Conservation (phyloP, 2,113 vertebrate genomes). For the Pollachius pollachius region DNA sequence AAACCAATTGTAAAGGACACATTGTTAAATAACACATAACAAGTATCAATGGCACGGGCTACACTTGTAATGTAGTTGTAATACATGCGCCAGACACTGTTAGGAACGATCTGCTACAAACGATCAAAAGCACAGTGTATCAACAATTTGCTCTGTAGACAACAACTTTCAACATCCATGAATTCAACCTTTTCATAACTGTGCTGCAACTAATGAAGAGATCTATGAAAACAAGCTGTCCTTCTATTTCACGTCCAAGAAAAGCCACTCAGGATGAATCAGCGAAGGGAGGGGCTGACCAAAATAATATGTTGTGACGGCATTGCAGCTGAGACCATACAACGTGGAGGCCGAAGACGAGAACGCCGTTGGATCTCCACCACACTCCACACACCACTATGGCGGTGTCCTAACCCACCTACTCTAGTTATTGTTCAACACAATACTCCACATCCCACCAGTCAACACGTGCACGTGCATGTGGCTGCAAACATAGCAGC, state of each 20-base stretch:
- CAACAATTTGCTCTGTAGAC: constrained; percentile 4
- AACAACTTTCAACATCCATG: constrained; percentile 13
- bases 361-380: constrained; percentile 6
- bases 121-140: constrained; percentile 7
- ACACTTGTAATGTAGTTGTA: constrained; percentile 1
- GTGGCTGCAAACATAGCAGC: constrained; percentile 19
- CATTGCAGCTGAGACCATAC: constrained; percentile 7
- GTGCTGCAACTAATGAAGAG: constrained; percentile 12
- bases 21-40: constrained; percentile 12
- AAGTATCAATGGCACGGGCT: constrained; percentile 5
- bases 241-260: constrained; percentile 3
- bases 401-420: constrained; percentile 2
- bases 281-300: not conserved
- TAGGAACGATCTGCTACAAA: not conserved
- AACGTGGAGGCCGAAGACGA: constrained; percentile 3
- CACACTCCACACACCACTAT: not conserved
- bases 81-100: not conserved
- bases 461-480: constrained; percentile 32
- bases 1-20: constrained; percentile 1
- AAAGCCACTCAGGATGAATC: constrained; percentile 3
- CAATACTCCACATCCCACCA: constrained; percentile 12
- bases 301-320: constrained; percentile 2
- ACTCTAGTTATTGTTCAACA: constrained; percentile 20
- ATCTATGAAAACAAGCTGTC: constrained; percentile 9
- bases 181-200: constrained; percentile 9